Evolutionary conservation across 2,113 vertebrate genomes (phyloP), one percentile per base, ranked within the genome.

Genomic region (Tilapia sparmanii): DNA sequence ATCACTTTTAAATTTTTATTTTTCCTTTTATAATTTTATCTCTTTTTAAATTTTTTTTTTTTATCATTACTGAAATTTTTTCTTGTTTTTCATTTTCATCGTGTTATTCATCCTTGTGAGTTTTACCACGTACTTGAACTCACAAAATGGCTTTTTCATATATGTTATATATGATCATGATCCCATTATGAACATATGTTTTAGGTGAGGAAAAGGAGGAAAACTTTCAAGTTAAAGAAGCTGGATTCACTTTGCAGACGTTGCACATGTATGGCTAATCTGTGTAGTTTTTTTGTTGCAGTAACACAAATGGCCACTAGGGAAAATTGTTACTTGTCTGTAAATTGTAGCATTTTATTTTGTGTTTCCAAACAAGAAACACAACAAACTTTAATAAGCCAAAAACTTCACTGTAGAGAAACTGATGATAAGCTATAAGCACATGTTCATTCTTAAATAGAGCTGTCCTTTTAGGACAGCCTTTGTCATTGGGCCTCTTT

Each of bases 131-230:
- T 61, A 61, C 18, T n/a, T 35, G 31, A 8, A 63, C 5, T 63
- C 16, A 61, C 59, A 61, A 33, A 63, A 4, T 33, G 29, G 29
- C 16, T 7, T 63, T 63, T 33, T 33, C 29, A 33, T 0, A 63
- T 3, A 3, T 63, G 59, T 63, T 63, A n/a, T 35, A 63, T 35
- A 63, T 63, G 40, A 76, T 45, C 3, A 76, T 47, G 22, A 47
- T 29, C 6, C 22, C 38, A 16, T 73, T 73, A 73, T 16, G 8
- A 73, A 26, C 22, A 26, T 9, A 2, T 73, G n/a, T 73, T 73
- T 42, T 73, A 73, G 38, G 22, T 8, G 22, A 45, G 40, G 38
- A 26, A 42, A 45, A 29, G 0, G 4, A 1, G 40, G 22, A 38
- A 73, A 18, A 73, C 15, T 29, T 45, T 18, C 13, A 45, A 45